A percentile compares a stretch with the other conserved stretches of the same genome.
Evolutionary conservation across 1,140 invertebrate species (phyloP).

Genomic region (Magallana angulata): DNA sequence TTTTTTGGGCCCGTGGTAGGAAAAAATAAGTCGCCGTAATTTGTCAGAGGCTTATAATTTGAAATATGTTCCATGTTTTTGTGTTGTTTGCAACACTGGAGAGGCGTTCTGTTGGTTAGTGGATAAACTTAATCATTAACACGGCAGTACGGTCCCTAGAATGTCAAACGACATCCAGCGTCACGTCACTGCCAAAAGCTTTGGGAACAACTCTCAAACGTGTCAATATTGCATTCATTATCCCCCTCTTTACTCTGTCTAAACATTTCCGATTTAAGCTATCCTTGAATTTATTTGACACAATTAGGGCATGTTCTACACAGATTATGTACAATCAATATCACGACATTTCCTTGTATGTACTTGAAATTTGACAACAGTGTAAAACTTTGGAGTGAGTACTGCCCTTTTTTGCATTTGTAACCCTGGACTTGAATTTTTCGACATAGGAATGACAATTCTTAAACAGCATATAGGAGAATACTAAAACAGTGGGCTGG

Average conservation of each 20-base stretch:
- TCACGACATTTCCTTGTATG: constrained; percentile 1
- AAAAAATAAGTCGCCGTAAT: not conserved
- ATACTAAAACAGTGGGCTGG: too few species aligned
- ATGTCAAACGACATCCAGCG: constrained; percentile 8
- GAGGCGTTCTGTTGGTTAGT: constrained; percentile 9
- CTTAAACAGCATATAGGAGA: too few species aligned
- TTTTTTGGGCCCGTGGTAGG: not conserved
- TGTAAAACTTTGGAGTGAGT: not conserved
- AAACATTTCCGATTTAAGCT: constrained; percentile 33
- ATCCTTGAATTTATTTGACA: constrained; percentile 35
- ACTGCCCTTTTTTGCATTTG: not conserved
- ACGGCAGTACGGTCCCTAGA: constrained; percentile 4
- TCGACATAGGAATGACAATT: too few species aligned
- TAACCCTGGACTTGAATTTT: not conserved
- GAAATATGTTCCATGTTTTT: constrained; percentile 25
- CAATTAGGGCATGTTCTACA: constrained; percentile 22
- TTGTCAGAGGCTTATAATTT: constrained; percentile 30
- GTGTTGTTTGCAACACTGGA: not conserved
- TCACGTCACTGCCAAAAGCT: constrained; percentile 12
- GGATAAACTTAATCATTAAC: constrained; percentile 31
- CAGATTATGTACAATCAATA: constrained; percentile 12
- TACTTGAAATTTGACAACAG: constrained; percentile 2
- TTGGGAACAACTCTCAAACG: constrained; percentile 33
- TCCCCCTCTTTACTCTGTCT: constrained; percentile 1
- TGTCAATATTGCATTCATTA: constrained; percentile 38